Evolutionary conservation across 2,797 vertebrate genomes (phyloP).

Genomic region (Helicolenus hilgendorfi): DNA sequence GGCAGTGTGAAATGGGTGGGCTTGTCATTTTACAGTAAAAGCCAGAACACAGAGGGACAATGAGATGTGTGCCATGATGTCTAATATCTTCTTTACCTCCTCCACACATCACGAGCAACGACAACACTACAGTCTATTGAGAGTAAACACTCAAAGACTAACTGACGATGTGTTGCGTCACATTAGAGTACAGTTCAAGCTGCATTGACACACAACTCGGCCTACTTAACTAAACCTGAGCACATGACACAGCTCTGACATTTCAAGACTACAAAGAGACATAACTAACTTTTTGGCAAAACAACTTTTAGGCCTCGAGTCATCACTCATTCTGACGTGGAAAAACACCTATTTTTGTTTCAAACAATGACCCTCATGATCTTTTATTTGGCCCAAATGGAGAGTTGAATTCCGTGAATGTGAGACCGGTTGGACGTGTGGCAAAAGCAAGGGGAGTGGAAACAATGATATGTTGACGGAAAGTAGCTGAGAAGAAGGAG

Average conservation of each 20-base stretch:
- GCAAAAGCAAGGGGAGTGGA: conserved; percentile 32
- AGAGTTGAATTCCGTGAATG: conserved; percentile 41
- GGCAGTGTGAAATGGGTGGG: conserved; percentile 36
- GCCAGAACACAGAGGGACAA: conserved; percentile 9
- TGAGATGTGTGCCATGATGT: neutral
- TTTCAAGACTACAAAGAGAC: conserved; percentile 45
- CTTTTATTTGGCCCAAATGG: conserved; percentile 32
- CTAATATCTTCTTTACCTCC: neutral
- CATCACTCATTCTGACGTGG: neutral
- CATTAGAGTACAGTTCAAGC: conserved; percentile 57
- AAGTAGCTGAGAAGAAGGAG: conserved; percentile 27
- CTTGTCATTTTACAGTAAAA: conserved; percentile 55
- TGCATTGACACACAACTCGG: conserved; percentile 67
- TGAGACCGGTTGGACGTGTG: conserved; percentile 18
- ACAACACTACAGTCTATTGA: conserved; percentile 14
- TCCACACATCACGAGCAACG: conserved; percentile 25
- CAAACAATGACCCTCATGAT: conserved; percentile 16
- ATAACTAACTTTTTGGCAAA: conserved; percentile 1
- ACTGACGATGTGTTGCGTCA: conserved; percentile 60
- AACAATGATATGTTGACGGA: conserved; percentile 47
- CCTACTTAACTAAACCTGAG: conserved; percentile 64
- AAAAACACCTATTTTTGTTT: conserved; percentile 26
- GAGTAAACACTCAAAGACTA: conserved; percentile 56
- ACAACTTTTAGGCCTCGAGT: conserved; percentile 32
- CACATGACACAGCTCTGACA: conserved; percentile 70